Base-by-base conservation (phyloP, 2,888 invertebrate genomes). In the Taphrorychus bicolor region DNA sequence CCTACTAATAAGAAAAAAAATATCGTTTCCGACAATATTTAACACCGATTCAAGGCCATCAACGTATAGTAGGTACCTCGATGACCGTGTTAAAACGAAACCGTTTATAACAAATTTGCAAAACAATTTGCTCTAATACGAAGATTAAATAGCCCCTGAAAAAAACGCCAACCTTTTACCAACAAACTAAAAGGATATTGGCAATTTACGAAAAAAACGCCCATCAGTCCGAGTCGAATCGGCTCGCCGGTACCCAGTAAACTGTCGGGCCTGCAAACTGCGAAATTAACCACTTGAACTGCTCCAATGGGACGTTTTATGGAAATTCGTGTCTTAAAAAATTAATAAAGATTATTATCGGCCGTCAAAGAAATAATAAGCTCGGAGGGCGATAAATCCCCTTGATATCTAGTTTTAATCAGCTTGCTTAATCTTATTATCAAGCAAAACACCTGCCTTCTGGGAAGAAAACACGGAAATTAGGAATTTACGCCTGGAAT, bases 321-420 rank as follows among this genome's bases (percentile, higher is more conserved):
- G 45, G 16, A 45, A 45, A 45, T 45, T 45, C 14, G 2, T 45
- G 45, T 45, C 45, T 45, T 45, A 7, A 14, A 32, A 45, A 45
- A 45, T 45, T 45, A 45, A 45, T 45, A 16, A 7, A 45, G 45
- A 45, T 45, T 45, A 45, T 45, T 45, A 45, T 45, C 45, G 17
- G 45, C 45, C 14, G 14, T 45, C 32, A 32, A 32, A 11, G 9
- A 7, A 11, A 9, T 32, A 32, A 32, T 32, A 32, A 32, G 7
- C n/a, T n/a, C n/a, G n/a, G 1, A 7, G 11, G 32, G 11, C 11
- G 32, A 32, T 32, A 32, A 32, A 32, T 32, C 11, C 32, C 9
- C 32, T 32, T 32, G 32, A 32, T 32, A 32, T 11, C 32, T 32
- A 32, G 32, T 32, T 32, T 32, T 32, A 32, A 32, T 32, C 9